Base-by-base conservation (phyloP, 2,797 vertebrate species). In the Rhinella marina region DNA sequence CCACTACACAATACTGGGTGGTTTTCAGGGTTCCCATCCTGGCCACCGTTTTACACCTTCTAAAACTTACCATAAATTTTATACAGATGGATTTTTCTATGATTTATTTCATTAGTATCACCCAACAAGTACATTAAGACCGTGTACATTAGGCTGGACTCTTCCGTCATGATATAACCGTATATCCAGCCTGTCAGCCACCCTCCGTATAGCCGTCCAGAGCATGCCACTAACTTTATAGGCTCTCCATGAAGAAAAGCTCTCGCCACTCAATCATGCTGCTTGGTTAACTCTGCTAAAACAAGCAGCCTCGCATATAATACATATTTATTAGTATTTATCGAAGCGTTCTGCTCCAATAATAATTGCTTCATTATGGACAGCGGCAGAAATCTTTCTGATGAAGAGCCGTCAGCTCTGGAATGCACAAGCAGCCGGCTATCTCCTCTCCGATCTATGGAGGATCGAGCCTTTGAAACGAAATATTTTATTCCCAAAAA, bases 251-350 rank as follows among this genome's bases (percentile, higher is more conserved):
- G 48, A 41, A 83, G 56, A 70, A 80, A 87, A 78, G 72, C 50
- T 19, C 57, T 76, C 78, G 82, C 83, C 79, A 61, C 77, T 89
- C 84, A 89, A 89, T 86, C 70, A 89, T 77, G 48, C 79, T 82
- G 88, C 88, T 89, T 89, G 88, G 88, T 86, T 88, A 88, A 86
- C 78, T 77, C 52, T 77, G 70, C 88, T 86, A 89, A 88, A 86
- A 86, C 84, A 86, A 82, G 88, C 88, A 81, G 84, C 84, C 88
- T 89, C 70, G 83, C 79, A 86, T 82, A 89, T 82, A 89, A 89
- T 86, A 89, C 88, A 89, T 89, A 89, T 86, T 89, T 89, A 89
- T 89, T 89, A 89, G 70, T 82, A 89, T 89, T 89, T 89, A 89
- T 89, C 62, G 84, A 68, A 77, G 83, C 84, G 84, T 89, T 89